A percentile compares a stretch with the other conserved stretches of the same genome.
phyloP scores from a whole-genome alignment of 2,888 invertebrate species.

The Nasonia oneida region DNA sequence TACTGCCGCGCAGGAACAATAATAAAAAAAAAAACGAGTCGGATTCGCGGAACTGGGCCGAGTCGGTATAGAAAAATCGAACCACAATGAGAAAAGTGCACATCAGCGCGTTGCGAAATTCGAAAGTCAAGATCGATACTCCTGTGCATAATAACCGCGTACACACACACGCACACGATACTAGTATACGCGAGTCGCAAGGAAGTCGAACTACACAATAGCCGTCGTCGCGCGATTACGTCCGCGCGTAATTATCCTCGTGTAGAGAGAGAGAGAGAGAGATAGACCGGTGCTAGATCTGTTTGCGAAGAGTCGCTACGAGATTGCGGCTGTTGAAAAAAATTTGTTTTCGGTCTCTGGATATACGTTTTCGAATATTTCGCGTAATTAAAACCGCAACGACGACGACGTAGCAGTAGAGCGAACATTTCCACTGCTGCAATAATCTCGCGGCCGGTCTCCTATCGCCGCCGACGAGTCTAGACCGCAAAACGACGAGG shows the following conservation, averaged over 20 bases:
- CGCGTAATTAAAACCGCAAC: not conserved
- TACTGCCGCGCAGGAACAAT: not conserved
- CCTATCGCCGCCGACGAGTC: not conserved
- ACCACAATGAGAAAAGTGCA: not conserved
- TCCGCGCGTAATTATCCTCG: not conserved
- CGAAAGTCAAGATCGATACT: constrained; percentile 1
- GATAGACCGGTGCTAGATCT: not conserved
- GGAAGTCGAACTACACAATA: not conserved
- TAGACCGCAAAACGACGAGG: not conserved
- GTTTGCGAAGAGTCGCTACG: not conserved
- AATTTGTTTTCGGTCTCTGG: not conserved
- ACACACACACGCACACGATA: not conserved
- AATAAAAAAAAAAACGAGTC: not conserved
- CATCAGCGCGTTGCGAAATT: not conserved
- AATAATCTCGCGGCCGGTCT: not conserved
- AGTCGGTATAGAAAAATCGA: not conserved
- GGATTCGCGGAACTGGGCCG: not conserved
- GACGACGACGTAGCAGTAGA: too few species aligned
- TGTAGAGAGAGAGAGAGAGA: not conserved
- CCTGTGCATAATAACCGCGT: not conserved
- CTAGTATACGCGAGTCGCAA: not conserved
- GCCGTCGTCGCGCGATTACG: constrained; percentile 2
- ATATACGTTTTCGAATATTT: too few species aligned
- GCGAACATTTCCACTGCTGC: not conserved
- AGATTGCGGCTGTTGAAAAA: not conserved